phyloP scores from a whole-genome alignment of 2,888 invertebrate genomes.

The Antitype chi region DNA sequence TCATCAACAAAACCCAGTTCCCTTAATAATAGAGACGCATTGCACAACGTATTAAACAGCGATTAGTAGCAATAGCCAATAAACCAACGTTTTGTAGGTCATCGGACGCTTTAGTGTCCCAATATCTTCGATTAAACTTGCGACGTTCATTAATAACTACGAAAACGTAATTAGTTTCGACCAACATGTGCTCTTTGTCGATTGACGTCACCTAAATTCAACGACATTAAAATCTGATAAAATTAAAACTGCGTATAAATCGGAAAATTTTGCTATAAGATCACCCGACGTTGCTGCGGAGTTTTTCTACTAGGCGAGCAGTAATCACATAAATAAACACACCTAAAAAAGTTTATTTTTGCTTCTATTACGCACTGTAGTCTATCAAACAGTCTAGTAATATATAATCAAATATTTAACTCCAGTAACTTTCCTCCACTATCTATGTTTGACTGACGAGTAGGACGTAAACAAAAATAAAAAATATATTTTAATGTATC shows the following conservation, averaged over 20 bases:
- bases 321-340: constrained; percentile 57
- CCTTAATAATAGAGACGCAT: constrained; percentile 48
- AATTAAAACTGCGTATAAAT: constrained; percentile 44
- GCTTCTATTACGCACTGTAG: constrained; percentile 39
- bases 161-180: constrained; percentile 45
- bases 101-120: constrained; percentile 60
- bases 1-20: constrained; percentile 37
- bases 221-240: constrained; percentile 41
- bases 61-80: constrained; percentile 64
- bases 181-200: constrained; percentile 44
- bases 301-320: constrained; percentile 51
- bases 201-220: constrained; percentile 48
- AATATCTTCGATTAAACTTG: constrained; percentile 64
- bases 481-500: constrained; percentile 55
- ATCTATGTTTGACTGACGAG: constrained; percentile 15
- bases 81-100: constrained; percentile 65
- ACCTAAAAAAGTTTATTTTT: constrained; percentile 58
- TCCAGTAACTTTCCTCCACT: constrained; percentile 17
- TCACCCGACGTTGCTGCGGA: constrained; percentile 17
- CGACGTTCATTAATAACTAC: constrained; percentile 52
- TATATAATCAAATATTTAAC: constrained; percentile 41
- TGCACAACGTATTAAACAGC: constrained; percentile 59
- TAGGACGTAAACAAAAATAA: constrained; percentile 41
- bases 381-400: constrained; percentile 42
- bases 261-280: constrained; percentile 39